A percentile compares a stretch with the other conserved stretches of the same genome.
phyloP scores from a whole-genome alignment of 2,888 invertebrate genomes.

The Drosophila leonis region DNA sequence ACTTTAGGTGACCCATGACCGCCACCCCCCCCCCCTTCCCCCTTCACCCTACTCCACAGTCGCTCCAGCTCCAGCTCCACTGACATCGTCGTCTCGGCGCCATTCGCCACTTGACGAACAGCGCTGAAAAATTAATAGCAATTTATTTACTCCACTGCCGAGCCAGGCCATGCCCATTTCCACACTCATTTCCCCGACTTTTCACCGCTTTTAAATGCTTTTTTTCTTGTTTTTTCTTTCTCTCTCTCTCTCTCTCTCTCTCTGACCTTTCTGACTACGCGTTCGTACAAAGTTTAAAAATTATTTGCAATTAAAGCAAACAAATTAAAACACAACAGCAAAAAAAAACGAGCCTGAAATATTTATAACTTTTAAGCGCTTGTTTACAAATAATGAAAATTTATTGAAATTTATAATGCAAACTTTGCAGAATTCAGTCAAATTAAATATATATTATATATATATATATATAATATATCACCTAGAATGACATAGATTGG shows the following conservation, averaged over 20 bases:
- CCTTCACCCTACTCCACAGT: constrained; percentile 11
- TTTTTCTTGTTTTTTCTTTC: constrained; percentile 12
- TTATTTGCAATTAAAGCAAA: constrained; percentile 82
- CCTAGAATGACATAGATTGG: neutral
- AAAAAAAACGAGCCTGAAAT: neutral
- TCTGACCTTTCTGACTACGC: constrained; percentile 25
- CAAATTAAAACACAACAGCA: constrained; percentile 71
- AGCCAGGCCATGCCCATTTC: constrained; percentile 1
- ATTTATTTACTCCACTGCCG: constrained; percentile 79
- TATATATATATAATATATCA: neutral
- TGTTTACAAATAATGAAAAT: constrained; percentile 68
- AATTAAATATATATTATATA: constrained; percentile 19
- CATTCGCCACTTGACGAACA: constrained; percentile 77
- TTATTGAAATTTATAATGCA: constrained; percentile 58
- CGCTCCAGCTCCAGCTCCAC: constrained; percentile 2
- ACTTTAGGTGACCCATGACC: constrained; percentile 78
- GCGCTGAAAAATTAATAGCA: constrained; percentile 84
- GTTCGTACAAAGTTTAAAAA: constrained; percentile 59
- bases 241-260: neutral
- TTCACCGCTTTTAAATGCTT: constrained; percentile 61
- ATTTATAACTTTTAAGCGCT: constrained; percentile 46
- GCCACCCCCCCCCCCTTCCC: neutral
- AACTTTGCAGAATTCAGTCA: constrained; percentile 24
- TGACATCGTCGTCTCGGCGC: constrained; percentile 62
- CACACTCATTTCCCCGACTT: constrained; percentile 7